Evolutionary conservation across 1,140 invertebrate genomes (phyloP).

Genomic region (Pomacea maculata): DNA sequence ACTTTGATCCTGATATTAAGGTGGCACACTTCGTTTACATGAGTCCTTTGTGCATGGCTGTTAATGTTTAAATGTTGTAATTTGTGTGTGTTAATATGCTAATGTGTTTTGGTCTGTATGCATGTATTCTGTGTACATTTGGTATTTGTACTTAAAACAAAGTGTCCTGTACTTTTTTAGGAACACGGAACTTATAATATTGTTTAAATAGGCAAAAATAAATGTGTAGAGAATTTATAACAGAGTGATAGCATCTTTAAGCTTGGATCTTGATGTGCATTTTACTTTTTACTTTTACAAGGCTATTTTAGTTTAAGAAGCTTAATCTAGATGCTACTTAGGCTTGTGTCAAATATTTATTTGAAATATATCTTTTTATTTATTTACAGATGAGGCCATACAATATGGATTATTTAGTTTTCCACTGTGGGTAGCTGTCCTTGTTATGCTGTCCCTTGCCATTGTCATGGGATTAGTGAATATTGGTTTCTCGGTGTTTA

Average conservation of each 20-base stretch:
- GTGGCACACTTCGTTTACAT: no score
- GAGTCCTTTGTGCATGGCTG: no score
- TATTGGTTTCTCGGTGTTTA: constrained; percentile 80
- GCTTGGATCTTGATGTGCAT: not conserved
- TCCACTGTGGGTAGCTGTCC: constrained; percentile 77
- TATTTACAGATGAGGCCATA: constrained; percentile 74
- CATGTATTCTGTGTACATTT: no score
- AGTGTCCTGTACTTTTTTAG: no score
- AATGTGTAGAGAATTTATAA: not conserved
- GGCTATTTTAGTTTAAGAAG: not conserved
- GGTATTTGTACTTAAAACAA: no score
- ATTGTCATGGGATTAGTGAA: constrained; percentile 75
- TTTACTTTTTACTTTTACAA: not conserved
- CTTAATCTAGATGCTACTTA: not conserved
- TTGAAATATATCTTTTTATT: not conserved
- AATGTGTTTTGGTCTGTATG: no score
- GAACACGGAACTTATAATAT: no score
- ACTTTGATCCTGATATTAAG: no score
- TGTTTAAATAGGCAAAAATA: not conserved
- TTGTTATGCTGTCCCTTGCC: constrained; percentile 73
- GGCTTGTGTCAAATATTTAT: not conserved
- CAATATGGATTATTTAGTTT: constrained; percentile 77
- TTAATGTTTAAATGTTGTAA: no score
- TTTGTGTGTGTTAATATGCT: no score
- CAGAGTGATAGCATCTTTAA: not conserved